These are phyloP conservation scores for Conus ventricosus DNA, from an alignment of 1,140 invertebrate species.

Conservation along the genomic window DNA sequence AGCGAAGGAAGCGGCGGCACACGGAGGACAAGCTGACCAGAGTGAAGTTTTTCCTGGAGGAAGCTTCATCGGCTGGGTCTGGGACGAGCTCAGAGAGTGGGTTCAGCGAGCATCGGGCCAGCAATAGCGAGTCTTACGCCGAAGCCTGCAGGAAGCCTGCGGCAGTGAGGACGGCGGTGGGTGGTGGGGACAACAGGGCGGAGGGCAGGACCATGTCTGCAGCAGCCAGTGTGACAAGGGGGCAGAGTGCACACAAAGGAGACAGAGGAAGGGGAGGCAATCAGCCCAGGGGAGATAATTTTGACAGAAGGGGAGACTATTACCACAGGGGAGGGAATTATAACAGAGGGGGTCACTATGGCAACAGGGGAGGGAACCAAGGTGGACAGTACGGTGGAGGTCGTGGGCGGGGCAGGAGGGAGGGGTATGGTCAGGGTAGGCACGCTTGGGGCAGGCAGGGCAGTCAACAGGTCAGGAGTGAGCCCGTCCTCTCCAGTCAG, in stretches of 20 bases:
- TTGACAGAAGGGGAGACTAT: neutral
- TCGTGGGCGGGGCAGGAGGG: neutral
- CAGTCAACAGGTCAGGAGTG: constrained; percentile 21
- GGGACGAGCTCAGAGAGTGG: constrained; percentile 60
- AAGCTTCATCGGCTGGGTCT: constrained; percentile 43
- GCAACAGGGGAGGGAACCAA: constrained; percentile 5
- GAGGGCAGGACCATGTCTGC: neutral
- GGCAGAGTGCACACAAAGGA: neutral
- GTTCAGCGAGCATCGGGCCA: constrained; percentile 55
- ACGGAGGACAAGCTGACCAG: constrained; percentile 32
- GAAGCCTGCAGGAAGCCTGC: constrained; percentile 48
- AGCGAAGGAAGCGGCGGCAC: neutral
- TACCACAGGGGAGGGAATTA: neutral
- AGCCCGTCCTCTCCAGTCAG: neutral
- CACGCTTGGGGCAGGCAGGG: neutral
- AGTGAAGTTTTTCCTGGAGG: constrained; percentile 58
- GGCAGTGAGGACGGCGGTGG: neutral
- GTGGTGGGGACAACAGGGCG: neutral
- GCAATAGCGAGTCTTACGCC: constrained; percentile 41
- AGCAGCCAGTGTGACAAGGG: neutral
- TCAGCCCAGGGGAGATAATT: too few species aligned
- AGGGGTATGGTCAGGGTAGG: neutral
- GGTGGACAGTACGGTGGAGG: neutral
- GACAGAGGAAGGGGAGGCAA: neutral
- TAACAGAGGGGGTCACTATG: neutral